Evolutionary conservation across 1,140 invertebrate genomes (phyloP).

Genomic region (Metopolophium dirhodum): DNA sequence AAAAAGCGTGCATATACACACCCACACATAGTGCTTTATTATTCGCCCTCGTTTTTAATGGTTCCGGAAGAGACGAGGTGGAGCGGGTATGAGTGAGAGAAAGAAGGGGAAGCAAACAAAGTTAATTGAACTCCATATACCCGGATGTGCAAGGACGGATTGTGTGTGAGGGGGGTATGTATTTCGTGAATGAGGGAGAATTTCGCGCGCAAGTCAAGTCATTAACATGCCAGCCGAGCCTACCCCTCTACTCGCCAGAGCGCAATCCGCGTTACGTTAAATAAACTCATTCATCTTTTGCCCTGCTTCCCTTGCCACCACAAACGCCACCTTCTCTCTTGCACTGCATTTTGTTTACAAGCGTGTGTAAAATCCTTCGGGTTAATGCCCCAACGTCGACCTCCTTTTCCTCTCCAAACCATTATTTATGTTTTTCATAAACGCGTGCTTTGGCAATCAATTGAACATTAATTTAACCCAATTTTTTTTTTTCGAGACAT

Average conservation of each 20-base stretch:
- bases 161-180: background rate
- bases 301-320: slow-evolving; percentile 13
- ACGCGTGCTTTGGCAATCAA: background rate
- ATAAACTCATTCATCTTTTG: slow-evolving; percentile 55
- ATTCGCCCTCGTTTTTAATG: slow-evolving; percentile 55
- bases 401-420: slow-evolving; percentile 12
- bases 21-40: slow-evolving; percentile 32
- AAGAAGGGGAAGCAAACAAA: slow-evolving; percentile 49
- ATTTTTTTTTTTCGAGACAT: background rate
- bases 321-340: background rate
- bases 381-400: slow-evolving; percentile 50
- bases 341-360: slow-evolving; percentile 50
- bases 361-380: slow-evolving; percentile 32
- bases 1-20: slow-evolving; percentile 29
- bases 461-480: background rate
- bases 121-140: slow-evolving; percentile 54
- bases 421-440: background rate
- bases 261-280: slow-evolving; percentile 44
- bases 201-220: slow-evolving; percentile 56
- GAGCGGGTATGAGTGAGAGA: slow-evolving; percentile 23
- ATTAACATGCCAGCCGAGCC: slow-evolving; percentile 49
- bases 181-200: slow-evolving; percentile 54
- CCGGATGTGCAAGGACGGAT: slow-evolving; percentile 38
- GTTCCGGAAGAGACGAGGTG: slow-evolving; percentile 31
- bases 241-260: slow-evolving; percentile 31